These are phyloP conservation scores for Ochropacha duplaris DNA, from an alignment of 2,888 invertebrate genomes.

Conservation along the genomic window DNA sequence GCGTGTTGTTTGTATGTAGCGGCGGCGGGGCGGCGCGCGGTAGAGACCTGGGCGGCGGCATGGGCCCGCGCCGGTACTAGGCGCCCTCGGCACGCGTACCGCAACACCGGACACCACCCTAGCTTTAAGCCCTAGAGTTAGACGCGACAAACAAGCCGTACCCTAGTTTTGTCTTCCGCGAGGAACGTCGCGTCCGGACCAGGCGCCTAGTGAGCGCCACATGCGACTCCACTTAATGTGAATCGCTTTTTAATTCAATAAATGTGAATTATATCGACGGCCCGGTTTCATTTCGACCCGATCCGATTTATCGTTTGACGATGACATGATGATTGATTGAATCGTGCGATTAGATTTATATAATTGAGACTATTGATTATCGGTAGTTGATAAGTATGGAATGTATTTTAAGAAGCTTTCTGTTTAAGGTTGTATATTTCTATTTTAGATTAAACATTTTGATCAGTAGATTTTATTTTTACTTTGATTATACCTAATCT, in stretches of 20 bases:
- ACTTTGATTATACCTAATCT: slow-evolving; percentile 41
- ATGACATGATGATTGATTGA: slow-evolving; percentile 13
- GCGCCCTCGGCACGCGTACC: slow-evolving; percentile 8
- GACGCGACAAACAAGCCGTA: slow-evolving; percentile 5
- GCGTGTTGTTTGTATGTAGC: slow-evolving; percentile 46
- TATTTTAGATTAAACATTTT: slow-evolving; percentile 61
- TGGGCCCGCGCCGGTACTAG: slow-evolving; percentile 75
- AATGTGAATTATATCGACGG: slow-evolving; percentile 51
- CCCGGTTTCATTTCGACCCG: slow-evolving; percentile 57
- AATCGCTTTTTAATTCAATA: slow-evolving; percentile 56
- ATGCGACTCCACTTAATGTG: slow-evolving; percentile 36
- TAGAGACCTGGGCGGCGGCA: slow-evolving; percentile 51
- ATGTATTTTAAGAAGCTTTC: slow-evolving; percentile 32
- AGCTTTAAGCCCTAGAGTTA: slow-evolving; percentile 2
- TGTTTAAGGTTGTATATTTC: slow-evolving; percentile 55
- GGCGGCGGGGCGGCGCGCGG: slow-evolving; percentile 66
- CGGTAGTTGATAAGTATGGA: slow-evolving; percentile 38
- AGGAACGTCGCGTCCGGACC: slow-evolving; percentile 9
- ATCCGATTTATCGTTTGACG: slow-evolving; percentile 17
- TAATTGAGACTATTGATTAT: slow-evolving; percentile 36
- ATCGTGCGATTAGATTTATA: slow-evolving; percentile 26
- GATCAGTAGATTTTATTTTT: slow-evolving; percentile 37
- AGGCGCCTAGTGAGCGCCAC: neutral
- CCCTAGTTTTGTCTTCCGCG: slow-evolving; percentile 23
- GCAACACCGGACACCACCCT: neutral